Evolutionary conservation across 2,113 vertebrate genomes (phyloP).

Genomic region (Capricornis sumatraensis): DNA sequence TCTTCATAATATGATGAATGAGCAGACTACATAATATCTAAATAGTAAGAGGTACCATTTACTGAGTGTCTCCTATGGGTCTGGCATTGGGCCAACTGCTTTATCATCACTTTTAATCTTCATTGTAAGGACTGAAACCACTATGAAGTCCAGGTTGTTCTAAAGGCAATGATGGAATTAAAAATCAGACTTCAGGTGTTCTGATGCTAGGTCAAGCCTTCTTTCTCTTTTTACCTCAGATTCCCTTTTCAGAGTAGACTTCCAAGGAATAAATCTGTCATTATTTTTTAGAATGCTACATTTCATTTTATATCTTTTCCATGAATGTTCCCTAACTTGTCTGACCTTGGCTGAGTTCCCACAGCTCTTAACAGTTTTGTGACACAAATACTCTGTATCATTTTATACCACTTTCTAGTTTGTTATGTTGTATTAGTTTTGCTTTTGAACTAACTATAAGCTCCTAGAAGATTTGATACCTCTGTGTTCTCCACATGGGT

Average conservation of each 20-base stretch:
- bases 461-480: neutral
- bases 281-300: conserved; percentile 15
- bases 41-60: neutral
- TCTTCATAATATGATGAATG: neutral
- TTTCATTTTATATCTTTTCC: conserved; percentile 29
- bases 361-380: neutral
- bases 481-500: neutral
- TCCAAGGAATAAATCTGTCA: neutral
- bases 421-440: conserved; percentile 2
- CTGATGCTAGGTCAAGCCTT: neutral
- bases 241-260: conserved; percentile 1
- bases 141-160: neutral
- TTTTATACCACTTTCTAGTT: conserved; percentile 14
- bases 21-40: neutral
- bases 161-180: conserved; percentile 3
- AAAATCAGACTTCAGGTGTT: conserved; percentile 18
- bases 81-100: neutral
- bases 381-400: neutral
- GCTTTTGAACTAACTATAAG: neutral
- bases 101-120: neutral
- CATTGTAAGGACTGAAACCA: neutral
- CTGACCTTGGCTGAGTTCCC: neutral
- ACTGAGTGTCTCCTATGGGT: neutral
- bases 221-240: conserved; percentile 11
- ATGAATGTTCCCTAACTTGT: conserved; percentile 15